Conservation (phyloP, 1,140 invertebrate genomes). For the Drosophila santomea region DNA sequence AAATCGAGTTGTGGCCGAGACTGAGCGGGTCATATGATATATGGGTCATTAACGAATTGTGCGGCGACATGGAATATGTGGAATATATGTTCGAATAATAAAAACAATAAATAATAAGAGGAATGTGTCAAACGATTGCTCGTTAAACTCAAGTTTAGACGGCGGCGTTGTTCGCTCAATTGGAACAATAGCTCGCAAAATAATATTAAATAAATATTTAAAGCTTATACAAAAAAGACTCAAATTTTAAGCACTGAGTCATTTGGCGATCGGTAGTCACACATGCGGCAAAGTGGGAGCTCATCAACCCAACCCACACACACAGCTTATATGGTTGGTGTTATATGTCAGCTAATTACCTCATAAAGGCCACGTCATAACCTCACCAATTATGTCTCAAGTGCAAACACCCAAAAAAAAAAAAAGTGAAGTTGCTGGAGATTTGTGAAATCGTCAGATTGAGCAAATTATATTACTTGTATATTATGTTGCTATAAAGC, state of each 20-base stretch:
- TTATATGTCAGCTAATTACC: slow-evolving; percentile 51
- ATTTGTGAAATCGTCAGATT: slow-evolving; percentile 9
- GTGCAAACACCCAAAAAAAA: slow-evolving; percentile 38
- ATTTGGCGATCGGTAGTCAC: slow-evolving; percentile 21
- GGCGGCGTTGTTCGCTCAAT: slow-evolving; percentile 22
- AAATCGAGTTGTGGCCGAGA: slow-evolving; percentile 35
- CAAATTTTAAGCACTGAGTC: slow-evolving; percentile 16
- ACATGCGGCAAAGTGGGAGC: slow-evolving; percentile 19
- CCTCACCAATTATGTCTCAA: slow-evolving; percentile 32
- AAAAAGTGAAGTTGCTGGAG: background rate
- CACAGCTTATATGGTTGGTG: slow-evolving; percentile 24
- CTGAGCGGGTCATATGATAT: slow-evolving; percentile 49
- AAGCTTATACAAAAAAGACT: slow-evolving; percentile 13
- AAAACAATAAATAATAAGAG: slow-evolving; percentile 43
- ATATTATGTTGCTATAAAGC: slow-evolving; percentile 23
- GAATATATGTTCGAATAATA: slow-evolving; percentile 30
- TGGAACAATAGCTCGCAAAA: slow-evolving; percentile 19
- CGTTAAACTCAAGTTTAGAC: slow-evolving; percentile 12
- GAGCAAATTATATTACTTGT: slow-evolving; percentile 22
- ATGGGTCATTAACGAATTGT: slow-evolving; percentile 66
- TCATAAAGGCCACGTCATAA: slow-evolving; percentile 55
- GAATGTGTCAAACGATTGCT: slow-evolving; percentile 18
- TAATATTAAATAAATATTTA: slow-evolving; percentile 21
- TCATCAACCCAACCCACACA: slow-evolving; percentile 27
- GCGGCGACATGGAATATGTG: slow-evolving; percentile 44